Evolutionary conservation across 2,797 vertebrate species (phyloP), one percentile per base, ranked within the genome.

Genomic region (Centropyge bicolor): DNA sequence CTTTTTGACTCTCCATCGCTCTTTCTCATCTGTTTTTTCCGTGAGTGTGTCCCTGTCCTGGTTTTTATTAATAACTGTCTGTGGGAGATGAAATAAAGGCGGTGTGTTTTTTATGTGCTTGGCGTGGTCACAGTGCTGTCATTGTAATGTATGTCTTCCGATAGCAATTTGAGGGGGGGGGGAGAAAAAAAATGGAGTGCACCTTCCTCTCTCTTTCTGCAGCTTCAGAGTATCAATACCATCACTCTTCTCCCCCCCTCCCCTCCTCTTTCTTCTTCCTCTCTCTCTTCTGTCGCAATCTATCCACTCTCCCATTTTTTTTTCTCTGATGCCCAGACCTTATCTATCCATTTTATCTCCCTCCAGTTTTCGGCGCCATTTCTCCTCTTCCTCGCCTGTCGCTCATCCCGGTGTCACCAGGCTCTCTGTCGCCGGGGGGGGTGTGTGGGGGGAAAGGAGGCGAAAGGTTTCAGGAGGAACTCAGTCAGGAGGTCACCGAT

Each of bases 301-400:
- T 91, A 88, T 90, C 82, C 87, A 71, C 89, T 88, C 70, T 70
- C 87, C 86, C 82, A 84, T 88, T 88, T 85, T 87, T 90, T 86
- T 74, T 76, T 70, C 52, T 65, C 84, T 84, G 72, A 81, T 91
- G 87, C 83, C 89, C 82, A 67, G 40, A 78, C 88, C 89, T 92
- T 95, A 95, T 95, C 95, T 92, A 85, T 87, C 90, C 89, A 72
- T 94, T 95, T 92, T 91, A 93, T 95, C 92, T 92, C 69, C 84
- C 78, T 79, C 86, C 80, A 74, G 88, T 88, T 91, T 90, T 92
- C 83, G 71, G 70, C 78, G 87, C 91, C 94, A 90, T 93, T 92
- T 92, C 90, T 91, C 81, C 88, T 90, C 89, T 80, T 86, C 76
- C 55, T 83, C 81, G 86, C 79, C 89, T 90, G 87, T 92, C 87